These are phyloP conservation scores for Watsonalla cultraria DNA, from an alignment of 2,888 invertebrate species.

Conservation along the genomic window DNA sequence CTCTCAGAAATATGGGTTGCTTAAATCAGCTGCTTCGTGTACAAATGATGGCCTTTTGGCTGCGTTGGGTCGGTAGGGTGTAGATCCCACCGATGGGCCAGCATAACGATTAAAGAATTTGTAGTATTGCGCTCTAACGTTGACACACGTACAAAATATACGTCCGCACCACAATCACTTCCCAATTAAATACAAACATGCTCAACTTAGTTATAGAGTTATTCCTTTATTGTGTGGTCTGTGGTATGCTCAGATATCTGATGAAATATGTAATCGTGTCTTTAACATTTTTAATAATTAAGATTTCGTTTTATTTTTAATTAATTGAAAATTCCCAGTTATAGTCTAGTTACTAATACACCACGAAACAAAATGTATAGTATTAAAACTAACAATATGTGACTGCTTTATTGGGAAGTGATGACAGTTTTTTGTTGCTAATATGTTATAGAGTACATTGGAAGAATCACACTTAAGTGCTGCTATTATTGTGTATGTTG, in stretches of 20 bases:
- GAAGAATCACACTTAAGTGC: neutral
- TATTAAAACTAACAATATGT: neutral
- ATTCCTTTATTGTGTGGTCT: neutral
- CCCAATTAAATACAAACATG: conserved; percentile 20
- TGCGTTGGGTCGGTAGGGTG: too few species aligned
- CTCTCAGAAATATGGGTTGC: too few species aligned
- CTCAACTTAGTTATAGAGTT: conserved; percentile 25
- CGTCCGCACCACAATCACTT: conserved; percentile 12
- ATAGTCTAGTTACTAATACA: neutral
- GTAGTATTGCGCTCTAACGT: conserved; percentile 3
- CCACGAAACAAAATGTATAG: neutral
- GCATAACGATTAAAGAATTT: neutral
- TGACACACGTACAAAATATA: neutral
- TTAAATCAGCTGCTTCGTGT: too few species aligned
- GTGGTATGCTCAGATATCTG: neutral
- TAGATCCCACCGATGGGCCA: too few species aligned
- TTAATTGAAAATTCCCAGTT: neutral
- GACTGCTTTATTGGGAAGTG: neutral
- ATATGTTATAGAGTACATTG: neutral
- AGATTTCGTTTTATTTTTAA: neutral
- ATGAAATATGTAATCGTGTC: too few species aligned
- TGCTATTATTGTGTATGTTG: neutral
- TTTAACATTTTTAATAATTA: neutral
- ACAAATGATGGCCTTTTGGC: too few species aligned
- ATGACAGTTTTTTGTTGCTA: neutral